phyloP scores from a whole-genome alignment of 2,797 vertebrate species.

The Manis crassicaudata region DNA sequence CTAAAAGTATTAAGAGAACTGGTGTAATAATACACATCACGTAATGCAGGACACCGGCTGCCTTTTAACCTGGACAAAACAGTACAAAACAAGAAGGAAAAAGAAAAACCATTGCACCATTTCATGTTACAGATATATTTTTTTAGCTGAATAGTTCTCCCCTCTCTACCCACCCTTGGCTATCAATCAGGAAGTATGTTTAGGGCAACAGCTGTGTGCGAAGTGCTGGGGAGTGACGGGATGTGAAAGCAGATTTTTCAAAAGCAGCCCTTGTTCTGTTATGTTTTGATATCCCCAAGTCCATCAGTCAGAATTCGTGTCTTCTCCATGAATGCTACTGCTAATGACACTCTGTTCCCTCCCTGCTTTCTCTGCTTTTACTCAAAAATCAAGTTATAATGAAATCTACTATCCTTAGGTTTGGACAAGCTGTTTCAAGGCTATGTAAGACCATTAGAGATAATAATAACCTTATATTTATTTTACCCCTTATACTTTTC shows the following conservation, averaged over 20 bases:
- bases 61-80: not conserved
- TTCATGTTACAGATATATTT: not conserved
- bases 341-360: not conserved
- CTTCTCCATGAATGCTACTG: not conserved
- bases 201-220: not conserved
- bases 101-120: not conserved
- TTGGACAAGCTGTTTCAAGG: not conserved
- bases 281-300: not conserved
- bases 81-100: not conserved
- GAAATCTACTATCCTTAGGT: not conserved
- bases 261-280: not conserved
- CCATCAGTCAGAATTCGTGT: not conserved
- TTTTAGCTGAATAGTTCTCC: not conserved
- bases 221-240: not conserved
- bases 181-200: not conserved
- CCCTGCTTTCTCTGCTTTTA: not conserved
- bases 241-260: not conserved
- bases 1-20: conserved; percentile 2
- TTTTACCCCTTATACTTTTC: not conserved
- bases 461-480: not conserved
- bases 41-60: not conserved
- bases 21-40: not conserved
- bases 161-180: not conserved
- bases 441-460: not conserved
- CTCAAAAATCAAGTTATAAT: not conserved